Evolutionary conservation across 1,140 invertebrate genomes (phyloP).

Genomic region (Danaus plexippus): DNA sequence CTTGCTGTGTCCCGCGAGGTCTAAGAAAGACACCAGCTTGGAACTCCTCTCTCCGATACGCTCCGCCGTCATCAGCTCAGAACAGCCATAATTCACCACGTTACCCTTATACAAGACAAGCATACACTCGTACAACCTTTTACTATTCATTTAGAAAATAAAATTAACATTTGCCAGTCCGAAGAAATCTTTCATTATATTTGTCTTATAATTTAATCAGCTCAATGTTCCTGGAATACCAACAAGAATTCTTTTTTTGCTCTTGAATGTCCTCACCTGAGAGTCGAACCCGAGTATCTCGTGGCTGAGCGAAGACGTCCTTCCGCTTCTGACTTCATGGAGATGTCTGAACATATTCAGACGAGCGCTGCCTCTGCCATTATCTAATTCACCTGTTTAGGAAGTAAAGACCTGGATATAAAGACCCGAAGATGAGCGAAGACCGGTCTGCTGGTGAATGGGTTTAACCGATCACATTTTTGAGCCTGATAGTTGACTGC

Average conservation of each 20-base stretch:
- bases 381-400: slow-evolving; percentile 85
- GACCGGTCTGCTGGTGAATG: too few relatives aligned
- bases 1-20: slow-evolving; percentile 96
- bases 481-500: too few relatives aligned
- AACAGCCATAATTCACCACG: slow-evolving; percentile 88
- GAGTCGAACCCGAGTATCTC: slow-evolving; percentile 96
- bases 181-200: too few relatives aligned
- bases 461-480: too few relatives aligned
- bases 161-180: too few relatives aligned
- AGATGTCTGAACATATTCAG: slow-evolving; percentile 96
- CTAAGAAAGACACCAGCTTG: slow-evolving; percentile 95
- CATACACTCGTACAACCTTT: too few relatives aligned
- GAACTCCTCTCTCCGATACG: slow-evolving; percentile 93
- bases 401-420: not conserved
- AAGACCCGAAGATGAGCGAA: not conserved
- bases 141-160: too few relatives aligned
- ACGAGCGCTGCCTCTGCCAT: slow-evolving; percentile 93
- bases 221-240: too few relatives aligned
- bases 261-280: slow-evolving; percentile 60
- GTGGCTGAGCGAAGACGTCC: slow-evolving; percentile 96
- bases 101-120: slow-evolving; percentile 68
- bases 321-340: slow-evolving; percentile 96
- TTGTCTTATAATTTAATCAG: too few relatives aligned
- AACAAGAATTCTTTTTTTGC: too few relatives aligned
- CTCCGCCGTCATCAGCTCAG: slow-evolving; percentile 91